Base-by-base conservation (phyloP, 2,888 invertebrate genomes). In the Rapana venosa region DNA sequence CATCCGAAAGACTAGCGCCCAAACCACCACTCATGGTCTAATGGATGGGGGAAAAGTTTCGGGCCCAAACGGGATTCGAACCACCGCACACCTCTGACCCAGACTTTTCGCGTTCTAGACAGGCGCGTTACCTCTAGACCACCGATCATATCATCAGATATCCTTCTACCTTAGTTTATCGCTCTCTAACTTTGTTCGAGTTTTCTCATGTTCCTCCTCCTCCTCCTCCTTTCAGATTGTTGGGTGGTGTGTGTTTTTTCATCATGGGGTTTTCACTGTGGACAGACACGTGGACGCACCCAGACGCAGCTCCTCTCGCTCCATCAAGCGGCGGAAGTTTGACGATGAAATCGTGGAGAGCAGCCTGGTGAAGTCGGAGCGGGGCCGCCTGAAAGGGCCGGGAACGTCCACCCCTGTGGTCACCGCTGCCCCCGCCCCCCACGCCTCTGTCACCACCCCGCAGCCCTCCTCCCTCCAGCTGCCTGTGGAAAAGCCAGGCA, bases 301-400 rank as follows among this genome's bases (percentile, higher is more conserved):
- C 58, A 88, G 92, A 22, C 87, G 92, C 58, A 92, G 90, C 35
- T 90, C 91, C 61, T 90, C 90, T 6, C 89, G 99, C 90, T 99
- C 99, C 0, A 99, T 99, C 94, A 99, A 99, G 96, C 97, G 99
- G 0, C 98, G 98, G 94, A 98, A 99, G 94, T 99, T 99, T 96
- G 99, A 99, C 95, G 99, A 99, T 97, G 99, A 99, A 96, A 97
- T 99, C 90, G 99, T 99, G 0, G 99, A 99, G 94, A 98, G 98
- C 93, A 98, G 98, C 96, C 96, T 98, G 90, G 97, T 97, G 20
- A 96, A 92, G 94, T 96, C 93, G 88, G 96, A 94, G 85, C 92
- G 95, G 15, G 93, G 92, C 0, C 90, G 93, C 26, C 85, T 92
- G 0, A 92, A 92, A 84, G 88, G 90, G 20, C 89, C 90, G 11